Percentiles rank a stretch among this genome's conserved stretches.
These are phyloP conservation scores for Paguma larvata DNA, from an alignment of 2,797 vertebrate species.

Conservation along the genomic window DNA sequence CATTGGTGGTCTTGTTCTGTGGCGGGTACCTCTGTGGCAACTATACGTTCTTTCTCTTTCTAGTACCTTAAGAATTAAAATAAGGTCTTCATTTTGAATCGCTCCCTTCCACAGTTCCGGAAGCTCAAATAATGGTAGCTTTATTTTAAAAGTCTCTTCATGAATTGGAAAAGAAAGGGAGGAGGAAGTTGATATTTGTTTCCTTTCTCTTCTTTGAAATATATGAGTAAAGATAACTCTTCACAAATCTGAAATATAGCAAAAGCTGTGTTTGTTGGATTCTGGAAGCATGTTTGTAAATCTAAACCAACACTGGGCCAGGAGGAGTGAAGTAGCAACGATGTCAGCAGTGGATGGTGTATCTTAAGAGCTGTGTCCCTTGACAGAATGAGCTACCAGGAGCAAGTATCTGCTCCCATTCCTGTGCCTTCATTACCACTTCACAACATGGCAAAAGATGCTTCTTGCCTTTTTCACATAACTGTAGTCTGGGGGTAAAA, in stretches of 20 bases:
- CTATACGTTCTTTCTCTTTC: neutral
- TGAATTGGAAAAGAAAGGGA: neutral
- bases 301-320: neutral
- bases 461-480: neutral
- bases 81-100: neutral
- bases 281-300: neutral
- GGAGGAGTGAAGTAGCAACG: neutral
- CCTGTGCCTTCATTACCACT: neutral
- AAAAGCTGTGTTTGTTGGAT: neutral
- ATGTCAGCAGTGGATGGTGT: neutral
- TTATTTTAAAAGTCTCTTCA: neutral
- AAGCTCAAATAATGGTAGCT: neutral
- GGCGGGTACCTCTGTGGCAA: neutral
- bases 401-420: neutral
- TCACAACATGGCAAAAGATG: neutral
- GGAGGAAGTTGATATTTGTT: neutral
- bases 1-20: neutral
- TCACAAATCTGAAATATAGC: neutral
- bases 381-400: neutral
- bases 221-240: neutral
- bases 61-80: neutral
- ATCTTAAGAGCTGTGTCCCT: neutral
- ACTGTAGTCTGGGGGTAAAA: neutral
- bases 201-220: constrained; percentile 12
- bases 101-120: neutral